Evolutionary conservation across 2,113 vertebrate species (phyloP), one percentile per base, ranked within the genome.

Genomic region (Anseranas semipalmata): DNA sequence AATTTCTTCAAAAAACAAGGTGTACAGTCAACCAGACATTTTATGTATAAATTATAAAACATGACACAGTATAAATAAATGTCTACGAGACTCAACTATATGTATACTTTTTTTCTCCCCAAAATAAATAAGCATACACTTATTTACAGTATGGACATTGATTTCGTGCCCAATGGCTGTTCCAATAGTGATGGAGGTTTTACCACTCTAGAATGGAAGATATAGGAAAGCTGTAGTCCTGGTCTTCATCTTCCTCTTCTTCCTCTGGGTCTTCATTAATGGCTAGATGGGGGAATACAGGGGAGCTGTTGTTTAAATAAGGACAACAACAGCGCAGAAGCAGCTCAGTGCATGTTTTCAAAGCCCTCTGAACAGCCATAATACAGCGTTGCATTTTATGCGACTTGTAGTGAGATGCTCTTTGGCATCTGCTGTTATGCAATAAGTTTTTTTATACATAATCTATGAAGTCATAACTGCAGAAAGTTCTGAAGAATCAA

Each of bases 91-190:
- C 99, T 99, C 99, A 99, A 99, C 99, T 99, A 99, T 98, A 99
- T 98, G 99, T 99, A 99, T 99, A 99, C 98, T 99, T 99, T 98
- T 98, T 98, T 98, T 95, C 98, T 98, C 98, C 98, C 98, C 99
- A 98, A 99, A 99, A 99, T 99, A 99, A 99, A 99, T 99, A 99
- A 99, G 99, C 99, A 98, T 99, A 99, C 99, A 99, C 98, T 98
- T 99, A 99, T 99, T 98, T 99, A 99, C 99, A 99, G 98, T 99
- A 99, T 98, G 98, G 98, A 99, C 99, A 99, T 96, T 98, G 98
- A 98, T 98, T 98, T 98, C 79, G 97, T 98, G 98, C 98, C 98
- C 98, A 98, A 98, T 98, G 98, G 98, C 98, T 98, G 97, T 98
- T 98, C 94, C 98, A 98, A 98, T 98, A 98, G 86, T 97, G 98